A percentile compares a stretch with the other conserved stretches of the same genome.
Conservation (phyloP, 2,797 vertebrate genomes). For the Thamnophis elegans region DNA sequence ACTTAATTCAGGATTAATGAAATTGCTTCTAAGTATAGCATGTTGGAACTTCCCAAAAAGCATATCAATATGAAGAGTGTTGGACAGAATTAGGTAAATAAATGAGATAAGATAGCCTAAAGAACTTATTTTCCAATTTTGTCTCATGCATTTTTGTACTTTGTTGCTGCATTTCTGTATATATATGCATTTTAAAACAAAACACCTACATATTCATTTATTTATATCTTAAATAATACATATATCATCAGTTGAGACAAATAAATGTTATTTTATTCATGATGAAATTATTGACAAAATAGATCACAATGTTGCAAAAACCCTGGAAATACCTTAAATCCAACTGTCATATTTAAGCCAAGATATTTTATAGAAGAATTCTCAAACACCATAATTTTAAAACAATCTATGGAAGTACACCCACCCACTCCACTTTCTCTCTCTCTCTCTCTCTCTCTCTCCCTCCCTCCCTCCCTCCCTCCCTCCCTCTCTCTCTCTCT, state of each 20-base stretch:
- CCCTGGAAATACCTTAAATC: not conserved
- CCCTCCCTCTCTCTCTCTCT: too few relatives aligned
- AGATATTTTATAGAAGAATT: not conserved
- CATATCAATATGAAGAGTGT: not conserved
- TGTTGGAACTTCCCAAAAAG: not conserved
- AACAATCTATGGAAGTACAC: not conserved
- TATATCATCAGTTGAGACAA: not conserved
- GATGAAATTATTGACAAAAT: not conserved
- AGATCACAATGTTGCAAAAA: not conserved
- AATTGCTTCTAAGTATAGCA: not conserved
- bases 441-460: too few relatives aligned
- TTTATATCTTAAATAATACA: not conserved
- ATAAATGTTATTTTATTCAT: not conserved
- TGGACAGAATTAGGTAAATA: not conserved
- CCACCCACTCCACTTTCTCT: not conserved
- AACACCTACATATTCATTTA: not conserved
- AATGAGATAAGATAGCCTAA: not conserved
- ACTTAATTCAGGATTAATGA: constrained; percentile 26
- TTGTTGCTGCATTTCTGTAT: not conserved
- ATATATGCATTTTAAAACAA: not conserved
- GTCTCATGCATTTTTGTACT: not conserved
- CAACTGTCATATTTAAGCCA: not conserved
- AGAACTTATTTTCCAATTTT: not conserved
- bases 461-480: too few relatives aligned
- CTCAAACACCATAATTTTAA: not conserved